A percentile compares a stretch with the other conserved stretches of the same genome.
Conservation (phyloP, 1,140 invertebrate species). For the Andricus grossulariae region DNA sequence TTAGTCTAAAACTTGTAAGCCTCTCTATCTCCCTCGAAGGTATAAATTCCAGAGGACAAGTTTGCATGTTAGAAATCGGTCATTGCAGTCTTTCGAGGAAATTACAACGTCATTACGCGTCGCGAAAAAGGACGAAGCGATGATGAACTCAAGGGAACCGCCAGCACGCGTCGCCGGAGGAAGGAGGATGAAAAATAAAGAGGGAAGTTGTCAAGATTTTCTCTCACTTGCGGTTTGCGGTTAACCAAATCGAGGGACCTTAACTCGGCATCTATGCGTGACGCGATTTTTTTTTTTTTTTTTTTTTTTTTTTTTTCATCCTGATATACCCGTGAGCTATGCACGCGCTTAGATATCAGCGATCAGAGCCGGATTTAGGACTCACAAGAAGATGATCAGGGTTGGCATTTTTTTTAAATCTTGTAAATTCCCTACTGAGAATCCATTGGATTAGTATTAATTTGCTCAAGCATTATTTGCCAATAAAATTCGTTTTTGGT, state of each 20-base stretch:
- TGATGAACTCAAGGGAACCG: constrained; percentile 39
- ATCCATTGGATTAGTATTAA: no score
- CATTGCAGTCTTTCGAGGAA: not conserved
- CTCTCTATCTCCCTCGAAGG: no score
- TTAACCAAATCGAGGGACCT: constrained; percentile 28
- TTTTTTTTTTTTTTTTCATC: no score
- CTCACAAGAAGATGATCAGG: not conserved
- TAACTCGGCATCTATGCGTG: not conserved
- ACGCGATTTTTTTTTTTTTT: not conserved
- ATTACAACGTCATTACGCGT: constrained; percentile 14
- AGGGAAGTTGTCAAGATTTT: constrained; percentile 17
- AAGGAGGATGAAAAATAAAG: constrained; percentile 12
- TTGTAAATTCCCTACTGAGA: no score
- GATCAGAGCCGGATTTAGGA: not conserved
- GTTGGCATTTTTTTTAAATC: no score
- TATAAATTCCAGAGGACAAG: no score
- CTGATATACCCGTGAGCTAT: no score
- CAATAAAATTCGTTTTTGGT: no score
- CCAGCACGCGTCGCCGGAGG: constrained; percentile 21
- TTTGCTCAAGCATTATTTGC: no score
- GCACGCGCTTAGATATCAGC: not conserved
- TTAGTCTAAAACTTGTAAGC: constrained; percentile 20
- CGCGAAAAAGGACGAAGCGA: not conserved
- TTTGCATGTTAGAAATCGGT: constrained; percentile 5
- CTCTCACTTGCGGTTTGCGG: constrained; percentile 30